phyloP scores from a whole-genome alignment of 2,113 vertebrate species.

The Numenius arquata region DNA sequence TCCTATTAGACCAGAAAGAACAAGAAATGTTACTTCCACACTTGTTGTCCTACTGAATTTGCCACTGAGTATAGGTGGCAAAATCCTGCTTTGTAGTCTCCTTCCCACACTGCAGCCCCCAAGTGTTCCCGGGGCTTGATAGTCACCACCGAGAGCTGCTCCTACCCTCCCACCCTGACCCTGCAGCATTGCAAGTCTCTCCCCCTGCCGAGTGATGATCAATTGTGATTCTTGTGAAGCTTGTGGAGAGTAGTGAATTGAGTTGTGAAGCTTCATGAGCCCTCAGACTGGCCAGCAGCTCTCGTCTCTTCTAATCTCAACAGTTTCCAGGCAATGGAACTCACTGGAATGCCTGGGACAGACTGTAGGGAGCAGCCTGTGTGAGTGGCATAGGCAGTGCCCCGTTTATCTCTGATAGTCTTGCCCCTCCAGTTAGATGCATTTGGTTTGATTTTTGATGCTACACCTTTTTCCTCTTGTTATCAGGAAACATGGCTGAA shows the following conservation, averaged over 20 bases:
- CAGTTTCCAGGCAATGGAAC: neutral
- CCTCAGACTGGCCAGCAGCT: neutral
- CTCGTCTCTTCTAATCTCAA: neutral
- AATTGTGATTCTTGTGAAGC: neutral
- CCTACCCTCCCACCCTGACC: neutral
- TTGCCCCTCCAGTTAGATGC: neutral
- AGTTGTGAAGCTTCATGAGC: neutral
- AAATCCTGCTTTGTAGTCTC: neutral
- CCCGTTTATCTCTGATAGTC: neutral
- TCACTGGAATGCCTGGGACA: neutral
- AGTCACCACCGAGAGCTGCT: neutral
- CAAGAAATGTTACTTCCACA: neutral
- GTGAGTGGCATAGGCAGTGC: neutral
- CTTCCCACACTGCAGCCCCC: neutral
- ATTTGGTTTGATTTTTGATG: neutral
- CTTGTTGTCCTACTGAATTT: neutral
- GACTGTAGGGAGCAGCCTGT: no score
- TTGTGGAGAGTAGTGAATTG: neutral
- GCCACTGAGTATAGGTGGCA: neutral
- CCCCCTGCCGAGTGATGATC: neutral
- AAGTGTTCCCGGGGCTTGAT: neutral
- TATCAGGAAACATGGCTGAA: constrained; percentile 44
- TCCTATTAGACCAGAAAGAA: neutral
- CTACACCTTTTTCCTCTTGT: neutral
- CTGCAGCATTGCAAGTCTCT: neutral